Evolutionary conservation across 2,113 vertebrate genomes (phyloP).

Genomic region (Hippopotamus amphibius): DNA sequence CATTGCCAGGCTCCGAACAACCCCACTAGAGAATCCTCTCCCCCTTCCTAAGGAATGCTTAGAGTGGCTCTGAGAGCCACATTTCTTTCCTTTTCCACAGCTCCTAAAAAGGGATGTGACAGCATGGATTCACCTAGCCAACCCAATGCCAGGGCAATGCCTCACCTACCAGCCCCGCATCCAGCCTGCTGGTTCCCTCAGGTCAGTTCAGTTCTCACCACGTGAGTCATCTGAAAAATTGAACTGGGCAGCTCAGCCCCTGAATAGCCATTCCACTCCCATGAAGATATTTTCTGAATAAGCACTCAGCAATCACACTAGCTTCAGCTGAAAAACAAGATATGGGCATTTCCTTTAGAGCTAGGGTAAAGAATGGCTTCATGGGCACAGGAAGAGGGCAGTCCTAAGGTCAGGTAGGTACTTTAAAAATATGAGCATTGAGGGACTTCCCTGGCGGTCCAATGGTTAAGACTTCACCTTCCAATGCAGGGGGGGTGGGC

Average conservation of each 20-base stretch:
- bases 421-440: neutral
- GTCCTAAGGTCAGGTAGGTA: neutral
- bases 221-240: constrained; percentile 29
- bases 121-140: neutral
- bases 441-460: too few species aligned
- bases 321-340: neutral
- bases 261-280: neutral
- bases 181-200: neutral
- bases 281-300: constrained; percentile 46
- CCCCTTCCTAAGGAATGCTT: neutral
- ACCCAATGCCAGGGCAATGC: neutral
- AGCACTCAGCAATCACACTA: neutral
- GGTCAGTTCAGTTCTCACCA: neutral
- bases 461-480: too few species aligned
- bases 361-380: neutral
- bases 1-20: neutral
- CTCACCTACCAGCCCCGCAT: neutral
- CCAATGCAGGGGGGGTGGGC: too few species aligned
- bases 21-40: neutral
- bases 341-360: neutral
- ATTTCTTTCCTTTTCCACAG: neutral
- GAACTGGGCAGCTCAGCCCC: neutral
- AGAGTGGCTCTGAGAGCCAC: neutral
- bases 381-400: neutral
- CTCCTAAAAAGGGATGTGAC: neutral